Base-by-base conservation (phyloP, 2,888 invertebrate species). In the Beris morrisii region DNA sequence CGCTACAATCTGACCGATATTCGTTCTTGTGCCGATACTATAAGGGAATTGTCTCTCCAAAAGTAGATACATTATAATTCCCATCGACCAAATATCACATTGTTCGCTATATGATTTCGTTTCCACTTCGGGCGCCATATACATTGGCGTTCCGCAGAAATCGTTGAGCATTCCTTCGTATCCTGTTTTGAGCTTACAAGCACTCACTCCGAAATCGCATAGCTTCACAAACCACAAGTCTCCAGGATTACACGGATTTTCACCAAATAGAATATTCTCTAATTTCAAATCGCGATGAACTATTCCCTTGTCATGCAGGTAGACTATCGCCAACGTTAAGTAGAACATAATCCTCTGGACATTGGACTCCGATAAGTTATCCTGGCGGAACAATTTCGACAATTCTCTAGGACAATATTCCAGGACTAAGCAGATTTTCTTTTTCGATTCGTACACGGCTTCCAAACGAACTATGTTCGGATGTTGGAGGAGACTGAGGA, bases 71-170 rank as follows among this genome's bases (percentile, higher is more conserved):
- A 66, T 66, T 15, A 66, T 66, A 28, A 66, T 30, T 3, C 66
- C 66, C 45, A 67, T 28, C 31, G 67, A 53, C 63, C 63, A 67
- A 22, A 67, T 64, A 53, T 67, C 67, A 45, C 64, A 67, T 15
- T 52, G 43, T 50, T 57, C 56, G 31, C 64, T 64, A 31, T 64
- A 67, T 13, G 64, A 57, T 45, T 57, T 67, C 11, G 57, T 64
- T 15, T 13, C 30, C 32, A 67, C n/a, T 56, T 67, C 67, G 31
- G 67, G 67, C 22, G 67, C 67, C 58, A 67, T 67, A 28, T 67
- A 67, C 9, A 52, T 52, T 9, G 57, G 38, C 12, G 67, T 67
- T 9, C 67, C 67, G 58, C 67, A 67, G 13, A 67, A 57, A n/a
- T 50, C 55, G 22, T 50, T 61, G 9, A 64, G 43, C 64, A 64